Conservation (phyloP, 2,113 vertebrate species). For the Macrotis lagotis region DNA sequence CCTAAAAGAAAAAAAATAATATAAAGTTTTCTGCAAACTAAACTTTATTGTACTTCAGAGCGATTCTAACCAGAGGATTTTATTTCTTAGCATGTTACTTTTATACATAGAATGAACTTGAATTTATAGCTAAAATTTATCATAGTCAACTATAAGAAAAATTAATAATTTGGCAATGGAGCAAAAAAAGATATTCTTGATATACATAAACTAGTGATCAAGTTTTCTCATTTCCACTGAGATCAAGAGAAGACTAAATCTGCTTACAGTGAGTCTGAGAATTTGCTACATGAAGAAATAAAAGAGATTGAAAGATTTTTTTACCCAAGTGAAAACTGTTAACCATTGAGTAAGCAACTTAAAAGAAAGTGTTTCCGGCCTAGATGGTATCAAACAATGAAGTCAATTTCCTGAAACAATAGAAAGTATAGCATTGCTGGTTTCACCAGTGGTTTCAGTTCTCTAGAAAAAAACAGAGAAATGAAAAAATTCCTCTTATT, state of each 20-base stretch:
- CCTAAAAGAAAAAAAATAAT: too few species aligned
- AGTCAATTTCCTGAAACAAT: neutral
- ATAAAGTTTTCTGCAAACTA: neutral
- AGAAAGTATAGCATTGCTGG: neutral
- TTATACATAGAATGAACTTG: neutral
- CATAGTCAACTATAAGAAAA: conserved; percentile 11
- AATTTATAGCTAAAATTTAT: conserved; percentile 2
- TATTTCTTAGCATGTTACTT: conserved; percentile 8
- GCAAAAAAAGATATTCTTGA: neutral
- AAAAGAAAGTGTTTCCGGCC: neutral
- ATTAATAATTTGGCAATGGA: neutral
- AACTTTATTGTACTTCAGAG: conserved; percentile 1
- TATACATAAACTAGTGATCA: neutral
- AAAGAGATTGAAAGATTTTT: neutral
- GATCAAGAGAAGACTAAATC: neutral
- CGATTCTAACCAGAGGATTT: neutral
- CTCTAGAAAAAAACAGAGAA: neutral
- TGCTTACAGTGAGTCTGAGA: neutral
- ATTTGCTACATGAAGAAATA: neutral
- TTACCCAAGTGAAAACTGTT: neutral
- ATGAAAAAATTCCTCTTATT: neutral
- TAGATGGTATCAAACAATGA: neutral
- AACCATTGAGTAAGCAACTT: neutral
- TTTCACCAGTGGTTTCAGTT: neutral
- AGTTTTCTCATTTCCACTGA: neutral